Conservation (phyloP, 2,888 invertebrate genomes). For the Psococerastis gibbosa region DNA sequence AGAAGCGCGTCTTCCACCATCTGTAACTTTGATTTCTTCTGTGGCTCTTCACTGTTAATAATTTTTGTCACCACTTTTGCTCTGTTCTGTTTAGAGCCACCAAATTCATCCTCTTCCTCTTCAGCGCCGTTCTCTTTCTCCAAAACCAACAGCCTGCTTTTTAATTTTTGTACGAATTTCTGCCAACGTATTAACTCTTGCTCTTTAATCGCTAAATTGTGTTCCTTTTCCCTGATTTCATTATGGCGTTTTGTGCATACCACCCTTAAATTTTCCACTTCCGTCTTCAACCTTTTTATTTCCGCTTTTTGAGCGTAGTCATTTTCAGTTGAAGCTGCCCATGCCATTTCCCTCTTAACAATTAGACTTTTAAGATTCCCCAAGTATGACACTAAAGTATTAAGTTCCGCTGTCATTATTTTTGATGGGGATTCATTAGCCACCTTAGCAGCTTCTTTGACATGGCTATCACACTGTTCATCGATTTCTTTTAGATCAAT, state of each 20-base stretch:
- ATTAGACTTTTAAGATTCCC: neutral
- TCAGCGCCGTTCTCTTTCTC: neutral
- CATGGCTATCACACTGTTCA: neutral
- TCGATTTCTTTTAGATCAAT: neutral
- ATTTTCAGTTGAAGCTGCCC: conserved; percentile 2
- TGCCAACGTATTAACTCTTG: neutral
- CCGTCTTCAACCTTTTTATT: neutral
- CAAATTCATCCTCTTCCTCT: neutral
- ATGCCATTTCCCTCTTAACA: neutral
- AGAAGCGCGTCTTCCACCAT: neutral
- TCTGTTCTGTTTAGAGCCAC: too few species aligned
- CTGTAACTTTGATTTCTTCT: neutral
- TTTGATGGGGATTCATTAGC: conserved; percentile 2
- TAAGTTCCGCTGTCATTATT: neutral
- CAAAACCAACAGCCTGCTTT: neutral
- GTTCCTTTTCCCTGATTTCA: conserved; percentile 2
- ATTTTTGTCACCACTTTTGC: neutral
- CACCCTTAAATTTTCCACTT: conserved; percentile 5
- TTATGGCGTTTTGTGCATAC: neutral
- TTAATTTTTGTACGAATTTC: neutral
- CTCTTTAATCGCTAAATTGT: neutral
- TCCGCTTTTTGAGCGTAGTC: conserved; percentile 5
- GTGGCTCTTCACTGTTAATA: neutral
- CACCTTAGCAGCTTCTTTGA: neutral
- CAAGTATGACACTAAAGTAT: neutral